Evolutionary conservation across 1,140 invertebrate species (phyloP), one percentile per base, ranked within the genome.

Genomic region (Phocides pigmalion): DNA sequence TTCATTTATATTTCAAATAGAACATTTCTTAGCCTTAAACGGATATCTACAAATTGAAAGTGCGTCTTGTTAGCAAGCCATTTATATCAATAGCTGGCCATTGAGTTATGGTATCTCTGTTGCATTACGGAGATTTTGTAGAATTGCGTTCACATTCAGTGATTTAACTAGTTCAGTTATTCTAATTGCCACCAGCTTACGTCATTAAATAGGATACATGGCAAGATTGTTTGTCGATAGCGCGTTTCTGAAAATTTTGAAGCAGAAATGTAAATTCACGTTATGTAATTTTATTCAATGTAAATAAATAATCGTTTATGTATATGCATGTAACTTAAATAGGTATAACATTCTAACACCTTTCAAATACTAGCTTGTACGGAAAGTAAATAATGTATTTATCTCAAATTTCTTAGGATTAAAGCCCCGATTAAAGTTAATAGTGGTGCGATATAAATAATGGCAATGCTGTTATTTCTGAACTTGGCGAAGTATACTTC

Each of bases 81-180:
- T 83, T 81, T 71, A 74, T 81, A 74, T 76, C 72, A 80, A 76
- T 81, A 64, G 64, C 63, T 53, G 46, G 37, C 54, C 44, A 68
- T 64, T 68, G 63, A 69, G 62, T 70, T 71, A 74, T 58, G 20
- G 51, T 62, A 67, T 67, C 59, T 54, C 49, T 59, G 20, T 67
- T 67, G 42, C 42, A 67, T 49, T 62, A 64, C 44, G 39, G 22
- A 56, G 58, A 67, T 67, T 67, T 62, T 59, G 54, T 54, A 39
- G 61, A 50, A 62, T 61, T 54, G 44, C 61, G 42, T 28, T 67
- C 51, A 46, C 51, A 47, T 67, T 56, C 59, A 58, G 22, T 19
- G 44, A 22, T 17, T 22, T 47, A 47, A 46, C 22, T 32, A 32
- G 54, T 44, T 46, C 56, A 56, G 58, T 32, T 67, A 62, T 39